These are phyloP conservation scores for Pogonomyrmex barbatus DNA, from an alignment of 1,140 invertebrate genomes.

Conservation along the genomic window DNA sequence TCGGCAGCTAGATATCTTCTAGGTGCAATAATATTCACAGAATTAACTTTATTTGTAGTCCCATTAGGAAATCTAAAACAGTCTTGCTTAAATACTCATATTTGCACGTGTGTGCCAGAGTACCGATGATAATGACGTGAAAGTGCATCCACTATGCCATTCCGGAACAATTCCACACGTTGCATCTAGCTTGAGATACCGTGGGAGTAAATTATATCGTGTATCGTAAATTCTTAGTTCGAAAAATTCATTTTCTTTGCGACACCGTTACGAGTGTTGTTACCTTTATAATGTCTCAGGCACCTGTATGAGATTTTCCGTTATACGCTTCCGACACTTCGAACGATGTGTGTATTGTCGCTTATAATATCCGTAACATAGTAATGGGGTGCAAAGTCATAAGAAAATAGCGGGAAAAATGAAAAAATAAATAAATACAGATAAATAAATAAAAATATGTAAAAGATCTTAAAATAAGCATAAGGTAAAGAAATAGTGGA, in stretches of 20 bases:
- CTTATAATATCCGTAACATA: not conserved
- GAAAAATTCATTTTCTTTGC: constrained; percentile 20
- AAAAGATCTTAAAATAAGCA: constrained; percentile 4
- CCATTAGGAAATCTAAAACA: constrained; percentile 6
- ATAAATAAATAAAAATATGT: not conserved
- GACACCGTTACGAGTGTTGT: constrained; percentile 16
- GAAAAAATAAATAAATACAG: not conserved
- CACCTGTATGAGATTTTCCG: constrained; percentile 41
- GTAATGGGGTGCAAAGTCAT: not conserved
- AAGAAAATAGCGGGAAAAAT: not conserved
- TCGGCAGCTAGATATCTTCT: not conserved
- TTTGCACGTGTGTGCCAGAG: not conserved
- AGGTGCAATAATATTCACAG: not conserved
- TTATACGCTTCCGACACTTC: constrained; percentile 1
- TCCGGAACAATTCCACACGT: constrained; percentile 45
- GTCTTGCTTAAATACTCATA: constrained; percentile 23
- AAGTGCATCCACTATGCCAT: constrained; percentile 52
- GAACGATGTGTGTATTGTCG: constrained; percentile 16
- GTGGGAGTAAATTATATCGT: constrained; percentile 57
- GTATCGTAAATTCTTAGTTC: constrained; percentile 13
- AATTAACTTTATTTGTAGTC: not conserved
- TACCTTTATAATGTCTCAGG: constrained; percentile 39
- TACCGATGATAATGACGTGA: constrained; percentile 43
- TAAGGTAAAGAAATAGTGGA: not conserved
- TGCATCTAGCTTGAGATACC: constrained; percentile 6